Percentiles rank a stretch among this genome's conserved stretches.
These are phyloP conservation scores for Rapana venosa DNA, from an alignment of 2,888 invertebrate genomes.

Conservation along the genomic window DNA sequence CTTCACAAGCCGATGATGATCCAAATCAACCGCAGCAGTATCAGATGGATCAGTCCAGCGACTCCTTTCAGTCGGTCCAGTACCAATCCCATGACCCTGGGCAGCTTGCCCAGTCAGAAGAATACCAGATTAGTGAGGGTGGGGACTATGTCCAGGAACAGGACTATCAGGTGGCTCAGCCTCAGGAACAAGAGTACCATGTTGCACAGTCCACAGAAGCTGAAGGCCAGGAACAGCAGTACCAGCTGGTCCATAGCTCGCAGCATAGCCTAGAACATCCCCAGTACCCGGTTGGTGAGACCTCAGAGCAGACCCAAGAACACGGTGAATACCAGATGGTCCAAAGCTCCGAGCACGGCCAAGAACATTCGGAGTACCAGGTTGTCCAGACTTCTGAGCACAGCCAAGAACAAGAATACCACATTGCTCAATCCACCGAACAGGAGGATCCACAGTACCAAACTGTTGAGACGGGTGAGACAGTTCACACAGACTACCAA, in stretches of 20 bases:
- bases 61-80: not conserved
- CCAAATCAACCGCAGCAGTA: constrained; percentile 1
- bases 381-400: not conserved
- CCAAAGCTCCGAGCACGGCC: not conserved
- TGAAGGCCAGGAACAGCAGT: not conserved
- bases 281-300: not conserved
- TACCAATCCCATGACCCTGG: not conserved
- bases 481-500: not conserved
- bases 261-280: not conserved
- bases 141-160: constrained; percentile 32
- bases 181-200: not conserved
- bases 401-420: constrained; percentile 7
- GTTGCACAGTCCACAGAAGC: not conserved
- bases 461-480: not conserved
- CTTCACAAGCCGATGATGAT: not conserved
- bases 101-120: constrained; percentile 28
- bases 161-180: constrained; percentile 30
- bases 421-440: not conserved
- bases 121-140: constrained; percentile 31
- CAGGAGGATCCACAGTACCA: not conserved
- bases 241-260: not conserved
- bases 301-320: not conserved
- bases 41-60: not conserved
- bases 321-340: not conserved
- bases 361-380: not conserved